phyloP scores from a whole-genome alignment of 2,797 vertebrate genomes.

The Eospalax fontanierii region DNA sequence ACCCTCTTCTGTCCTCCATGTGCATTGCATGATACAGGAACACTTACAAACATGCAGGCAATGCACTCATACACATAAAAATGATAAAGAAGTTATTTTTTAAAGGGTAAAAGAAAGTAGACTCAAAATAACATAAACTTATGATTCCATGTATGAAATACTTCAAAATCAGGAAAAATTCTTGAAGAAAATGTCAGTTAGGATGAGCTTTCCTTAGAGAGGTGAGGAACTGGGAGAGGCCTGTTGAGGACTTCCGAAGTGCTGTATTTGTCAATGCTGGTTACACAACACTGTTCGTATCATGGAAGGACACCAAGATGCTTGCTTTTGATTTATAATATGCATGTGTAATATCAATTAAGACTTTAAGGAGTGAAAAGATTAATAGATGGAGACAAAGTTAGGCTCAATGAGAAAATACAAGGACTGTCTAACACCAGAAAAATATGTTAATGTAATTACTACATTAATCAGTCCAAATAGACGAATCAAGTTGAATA shows the following conservation, averaged over 20 bases:
- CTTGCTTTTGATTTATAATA: conserved; percentile 57
- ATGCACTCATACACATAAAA: background rate
- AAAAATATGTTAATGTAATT: conserved; percentile 78
- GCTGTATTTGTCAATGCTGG: background rate
- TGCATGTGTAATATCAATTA: conserved; percentile 7
- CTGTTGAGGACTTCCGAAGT: background rate
- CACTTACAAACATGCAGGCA: too few species aligned
- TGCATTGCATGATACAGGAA: too few species aligned
- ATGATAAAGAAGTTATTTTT: background rate
- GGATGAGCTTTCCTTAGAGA: background rate
- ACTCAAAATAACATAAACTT: background rate
- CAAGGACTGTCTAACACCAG: conserved; percentile 35
- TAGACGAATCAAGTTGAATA: conserved; percentile 61
- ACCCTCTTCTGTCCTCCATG: too few species aligned
- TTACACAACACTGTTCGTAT: background rate
- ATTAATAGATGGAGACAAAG: conserved; percentile 70
- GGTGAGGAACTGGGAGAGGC: background rate
- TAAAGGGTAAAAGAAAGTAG: background rate
- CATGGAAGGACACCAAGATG: background rate
- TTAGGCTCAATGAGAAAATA: conserved; percentile 57
- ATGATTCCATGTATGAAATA: background rate
- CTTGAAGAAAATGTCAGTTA: background rate
- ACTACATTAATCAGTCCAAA: conserved; percentile 73
- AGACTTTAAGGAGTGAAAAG: conserved; percentile 65
- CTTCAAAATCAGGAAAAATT: background rate